Base-by-base conservation (phyloP, 1,140 invertebrate species). In the Physella acuta region DNA sequence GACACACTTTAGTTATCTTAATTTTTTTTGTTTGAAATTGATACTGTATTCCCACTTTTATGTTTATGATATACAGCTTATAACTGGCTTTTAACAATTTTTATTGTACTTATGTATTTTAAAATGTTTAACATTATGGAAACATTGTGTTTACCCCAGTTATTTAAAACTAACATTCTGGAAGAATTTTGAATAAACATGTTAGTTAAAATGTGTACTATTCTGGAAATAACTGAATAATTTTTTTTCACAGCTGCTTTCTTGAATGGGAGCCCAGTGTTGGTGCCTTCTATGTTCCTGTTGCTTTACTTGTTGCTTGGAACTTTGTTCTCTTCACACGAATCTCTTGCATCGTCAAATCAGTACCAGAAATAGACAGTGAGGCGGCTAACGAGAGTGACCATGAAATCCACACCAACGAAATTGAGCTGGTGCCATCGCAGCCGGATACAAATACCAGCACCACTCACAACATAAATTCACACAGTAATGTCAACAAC, bases 261-360 rank as follows among this genome's bases (percentile, higher is more conserved):
- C 85, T 96, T 3, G 89, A 90, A 60, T 91, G 90, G 34, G 89
- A 90, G 0, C 91, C 93, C 0, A 91, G 92, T 37, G 84, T 96
- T 30, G 92, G 90, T 72, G 92, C 93, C 0, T 85, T 95, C 31
- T 91, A 93, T 74, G 89, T 93, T 17, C 93, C 93, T 0, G 89
- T 90, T 0, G 87, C 87, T 1, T 90, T 94, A 20, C 81, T 95
- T 0, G 81, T 93, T 0, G 81, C 91, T 30, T 91, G 93, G 73
- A 85, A 94, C 16, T 77, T 88, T 0, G 88, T 93, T 1, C 87
- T 93, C 69, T 92, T 92, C 75, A 78, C 94, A 28, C 85, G 94
- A 52, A 91, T 94, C 51, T 88, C 91, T 1, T 85, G 91, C 90
- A 49, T 91, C 90, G 70, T 89, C 88, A 74, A 89, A 34, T 73